Evolutionary conservation across 2,888 invertebrate species (phyloP), one percentile per base, ranked within the genome.

Genomic region (Actias luna): DNA sequence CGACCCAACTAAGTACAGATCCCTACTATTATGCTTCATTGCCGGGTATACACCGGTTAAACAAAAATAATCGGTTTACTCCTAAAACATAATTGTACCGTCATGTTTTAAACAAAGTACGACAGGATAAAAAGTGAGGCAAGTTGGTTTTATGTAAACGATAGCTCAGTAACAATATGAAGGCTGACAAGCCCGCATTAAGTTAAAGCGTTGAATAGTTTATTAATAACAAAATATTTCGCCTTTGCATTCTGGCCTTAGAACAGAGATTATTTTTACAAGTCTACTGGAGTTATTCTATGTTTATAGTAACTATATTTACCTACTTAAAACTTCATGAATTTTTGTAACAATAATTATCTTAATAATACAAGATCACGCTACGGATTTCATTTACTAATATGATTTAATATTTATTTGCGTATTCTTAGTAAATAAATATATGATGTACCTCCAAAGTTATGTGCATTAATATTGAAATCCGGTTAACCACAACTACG

Each of bases 141-240:
- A 75, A 71, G 71, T 70, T 62, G 63, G 25, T 46, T 50, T 33
- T 76, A 78, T 79, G 77, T 69, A 70, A 78, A 78, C 77, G 29
- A 59, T 66, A 71, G 72, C 77, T 78, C 77, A 76, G 75, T 68
- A 65, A 62, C 63, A 58, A 39, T 59, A 60, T 62, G 70, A 67
- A 69, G 69, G 76, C 73, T 73, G 74, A 68, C 67, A 63, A 58
- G 63, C 64, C 67, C 72, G 67, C 69, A 74, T 70, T 63, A 63
- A 65, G 65, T 60, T 63, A 57, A 64, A 63, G 62, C 58, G 69
- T 67, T 55, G 29, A 29, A 55, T 68, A 68, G 64, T 65, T 36
- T 63, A 66, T 64, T 61, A 63, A 61, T 60, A 58, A 29, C 35
- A 27, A 63, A 60, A 63, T 60, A 63, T 60, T 55, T 58, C 16